These are phyloP conservation scores for Nannobrachium achirus DNA, from an alignment of 2,113 vertebrate species.

Conservation along the genomic window DNA sequence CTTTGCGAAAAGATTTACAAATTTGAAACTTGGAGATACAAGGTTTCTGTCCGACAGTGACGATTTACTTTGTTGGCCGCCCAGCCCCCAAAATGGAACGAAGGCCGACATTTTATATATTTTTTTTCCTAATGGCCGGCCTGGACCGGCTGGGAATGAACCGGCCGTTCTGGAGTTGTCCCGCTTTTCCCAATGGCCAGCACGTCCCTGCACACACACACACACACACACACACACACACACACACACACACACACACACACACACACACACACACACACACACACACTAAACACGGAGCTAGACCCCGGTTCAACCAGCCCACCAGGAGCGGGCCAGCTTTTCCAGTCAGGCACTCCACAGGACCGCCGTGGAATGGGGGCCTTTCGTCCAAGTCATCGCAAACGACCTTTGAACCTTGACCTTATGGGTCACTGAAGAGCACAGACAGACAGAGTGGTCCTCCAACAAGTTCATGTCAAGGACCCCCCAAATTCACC, in stretches of 20 bases:
- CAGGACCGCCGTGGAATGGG: neutral
- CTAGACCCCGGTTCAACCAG: constrained; percentile 31
- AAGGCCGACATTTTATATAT: too few species aligned
- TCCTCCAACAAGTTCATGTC: too few species aligned
- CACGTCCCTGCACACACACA: neutral
- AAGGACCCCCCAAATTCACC: too few species aligned
- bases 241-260: constrained; percentile 19
- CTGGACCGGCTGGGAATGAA: too few species aligned
- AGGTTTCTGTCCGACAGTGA: too few species aligned
- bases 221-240: neutral
- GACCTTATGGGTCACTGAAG: constrained; percentile 58
- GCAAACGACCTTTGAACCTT: constrained; percentile 29
- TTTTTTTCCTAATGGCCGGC: too few species aligned
- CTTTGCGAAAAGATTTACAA: too few species aligned
- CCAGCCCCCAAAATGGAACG: too few species aligned
- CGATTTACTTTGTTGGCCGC: too few species aligned
- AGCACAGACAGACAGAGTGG: constrained; percentile 60
- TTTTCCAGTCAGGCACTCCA: constrained; percentile 6
- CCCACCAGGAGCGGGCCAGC: constrained; percentile 32
- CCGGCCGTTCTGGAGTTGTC: too few species aligned
- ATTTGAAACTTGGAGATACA: too few species aligned
- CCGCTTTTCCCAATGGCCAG: too few species aligned
- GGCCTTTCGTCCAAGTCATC: constrained; percentile 5
- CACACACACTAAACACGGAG: constrained; percentile 17
- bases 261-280: neutral